Evolutionary conservation across 2,888 invertebrate genomes (phyloP), one percentile per base, ranked within the genome.

Genomic region (Heliconius erato): DNA sequence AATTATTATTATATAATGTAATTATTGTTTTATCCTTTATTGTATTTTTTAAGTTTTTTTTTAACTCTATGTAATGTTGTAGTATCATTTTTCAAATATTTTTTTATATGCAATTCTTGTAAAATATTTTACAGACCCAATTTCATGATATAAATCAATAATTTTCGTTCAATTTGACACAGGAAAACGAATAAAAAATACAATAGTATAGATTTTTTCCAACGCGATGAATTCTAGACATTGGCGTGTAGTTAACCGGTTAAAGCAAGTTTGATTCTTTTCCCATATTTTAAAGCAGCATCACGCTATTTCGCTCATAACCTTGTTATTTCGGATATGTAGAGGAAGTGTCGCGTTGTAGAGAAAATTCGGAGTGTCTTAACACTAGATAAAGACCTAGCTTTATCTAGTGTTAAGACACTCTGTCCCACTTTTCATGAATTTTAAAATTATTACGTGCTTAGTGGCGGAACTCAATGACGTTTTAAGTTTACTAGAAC

Each of bases 1-100:
- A 82, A 82, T 82, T 79, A 65, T 82, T 74, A 65, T 67, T 67
- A 78, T 67, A 44, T 44, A 67, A 78, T 44, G 19, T 54, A 74
- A 28, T 59, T 74, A 54, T 32, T 19, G n/a, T 59, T 59, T 59
- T 74, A 49, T 54, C 12, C 23, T 59, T 23, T 35, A 63, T 32
- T 32, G 14, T 59, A 23, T 35, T 59, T 12, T 76, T 63, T 59
- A 19, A 32, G 6, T 4, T 7, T 74, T 74, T 74, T 59, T 59
- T 19, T 32, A 54, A 23, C 28, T 49, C 72, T 74, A 32, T 54
- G 28, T 54, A 76, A 35, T 16, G 23, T 32, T 23, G 59, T 28
- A 26, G n/a, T 40, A 14, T 44, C 4, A 0, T 3, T 72, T 44
- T 71, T 44, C 0, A 40, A 44, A 72, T 44, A 12, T 65, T 40